Evolutionary conservation across 2,888 invertebrate genomes (phyloP).

Genomic region (Eretmocerus hayati): DNA sequence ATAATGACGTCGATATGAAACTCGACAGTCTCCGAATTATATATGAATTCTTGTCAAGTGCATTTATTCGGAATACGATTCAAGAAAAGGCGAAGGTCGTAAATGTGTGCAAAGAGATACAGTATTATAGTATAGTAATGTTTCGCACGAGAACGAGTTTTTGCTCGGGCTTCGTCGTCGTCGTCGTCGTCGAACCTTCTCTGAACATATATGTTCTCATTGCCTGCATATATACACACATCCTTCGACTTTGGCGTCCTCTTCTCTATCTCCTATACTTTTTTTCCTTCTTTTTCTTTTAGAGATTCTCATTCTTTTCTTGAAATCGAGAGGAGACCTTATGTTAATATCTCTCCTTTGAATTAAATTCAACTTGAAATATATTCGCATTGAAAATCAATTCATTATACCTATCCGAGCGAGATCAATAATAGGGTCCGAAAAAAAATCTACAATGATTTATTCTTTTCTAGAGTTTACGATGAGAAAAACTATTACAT

Average conservation of each 20-base stretch:
- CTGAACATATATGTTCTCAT: slow-evolving; percentile 27
- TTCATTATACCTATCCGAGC: too few relatives aligned
- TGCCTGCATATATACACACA: slow-evolving; percentile 22
- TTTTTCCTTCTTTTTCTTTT: slow-evolving; percentile 3
- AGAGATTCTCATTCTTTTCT: neutral
- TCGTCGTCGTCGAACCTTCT: too few relatives aligned
- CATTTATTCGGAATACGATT: slow-evolving; percentile 13
- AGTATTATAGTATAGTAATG: too few relatives aligned
- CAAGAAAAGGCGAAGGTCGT: slow-evolving; percentile 13
- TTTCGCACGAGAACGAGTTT: slow-evolving; percentile 29
- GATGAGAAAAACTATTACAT: too few relatives aligned
- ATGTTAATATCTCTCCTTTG: too few relatives aligned
- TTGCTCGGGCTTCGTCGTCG: slow-evolving; percentile 32
- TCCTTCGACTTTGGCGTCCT: neutral
- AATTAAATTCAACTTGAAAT: too few relatives aligned
- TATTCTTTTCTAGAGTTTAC: too few relatives aligned
- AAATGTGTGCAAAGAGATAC: slow-evolving; percentile 3
- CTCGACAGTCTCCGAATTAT: too few relatives aligned
- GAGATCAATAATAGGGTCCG: too few relatives aligned
- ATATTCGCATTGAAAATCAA: too few relatives aligned
- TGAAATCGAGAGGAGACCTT: slow-evolving; percentile 1
- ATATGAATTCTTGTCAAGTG: neutral
- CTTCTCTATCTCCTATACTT: slow-evolving; percentile 6
- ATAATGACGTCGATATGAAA: too few relatives aligned
- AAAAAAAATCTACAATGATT: too few relatives aligned